Conservation (phyloP, 2,113 vertebrate species). For the Acinonyx jubatus region DNA sequence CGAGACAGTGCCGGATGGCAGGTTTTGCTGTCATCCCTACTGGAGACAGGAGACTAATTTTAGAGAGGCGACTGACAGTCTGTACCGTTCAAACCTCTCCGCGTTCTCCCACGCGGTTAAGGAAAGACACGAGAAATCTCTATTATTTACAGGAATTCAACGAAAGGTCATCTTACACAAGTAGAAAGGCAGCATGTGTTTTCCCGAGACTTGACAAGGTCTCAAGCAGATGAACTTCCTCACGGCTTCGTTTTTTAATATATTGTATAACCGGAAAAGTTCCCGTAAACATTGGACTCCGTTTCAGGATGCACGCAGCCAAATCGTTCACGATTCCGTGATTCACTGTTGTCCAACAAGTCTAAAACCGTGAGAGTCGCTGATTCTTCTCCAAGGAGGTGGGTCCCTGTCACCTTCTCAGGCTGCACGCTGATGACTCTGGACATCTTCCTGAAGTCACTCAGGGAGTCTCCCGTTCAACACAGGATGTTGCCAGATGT, state of each 20-base stretch:
- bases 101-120: background rate
- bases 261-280: background rate
- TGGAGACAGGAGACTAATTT: background rate
- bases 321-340: background rate
- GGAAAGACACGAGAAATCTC: background rate
- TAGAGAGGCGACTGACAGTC: background rate
- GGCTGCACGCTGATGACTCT: fast-evolving
- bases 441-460: background rate
- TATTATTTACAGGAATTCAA: background rate
- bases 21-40: background rate
- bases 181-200: background rate
- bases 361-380: too few relatives aligned
- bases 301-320: background rate
- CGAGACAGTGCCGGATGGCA: background rate
- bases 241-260: background rate
- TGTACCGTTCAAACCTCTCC: background rate
- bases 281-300: background rate
- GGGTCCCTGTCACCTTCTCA: background rate
- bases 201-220: background rate
- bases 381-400: background rate
- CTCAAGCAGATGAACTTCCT: background rate
- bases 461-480: background rate
- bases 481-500: background rate
- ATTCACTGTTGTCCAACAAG: background rate
- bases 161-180: background rate